phyloP scores from a whole-genome alignment of 2,888 invertebrate genomes.

The Cosmorhoe ocellata region DNA sequence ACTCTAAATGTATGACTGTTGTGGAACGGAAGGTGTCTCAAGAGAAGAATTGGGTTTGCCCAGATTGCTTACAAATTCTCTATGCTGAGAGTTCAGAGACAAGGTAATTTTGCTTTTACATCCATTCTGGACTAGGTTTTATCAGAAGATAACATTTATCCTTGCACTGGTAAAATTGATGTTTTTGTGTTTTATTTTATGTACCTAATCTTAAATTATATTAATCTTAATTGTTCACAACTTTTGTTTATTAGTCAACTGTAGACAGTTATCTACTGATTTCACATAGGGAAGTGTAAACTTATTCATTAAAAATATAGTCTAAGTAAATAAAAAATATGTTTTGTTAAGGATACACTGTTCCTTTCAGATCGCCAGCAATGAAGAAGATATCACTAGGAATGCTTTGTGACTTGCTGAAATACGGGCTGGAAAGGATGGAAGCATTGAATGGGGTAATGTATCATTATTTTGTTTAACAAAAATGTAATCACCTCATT shows the following conservation, averaged over 20 bases:
- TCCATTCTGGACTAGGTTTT: not conserved
- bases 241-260: too few relatives aligned
- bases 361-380: slow-evolving; percentile 81
- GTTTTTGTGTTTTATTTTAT: too few relatives aligned
- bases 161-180: too few relatives aligned
- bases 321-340: too few relatives aligned
- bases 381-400: slow-evolving; percentile 88
- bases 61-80: slow-evolving; percentile 90
- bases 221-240: too few relatives aligned
- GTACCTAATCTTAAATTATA: too few relatives aligned
- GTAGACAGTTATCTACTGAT: too few relatives aligned
- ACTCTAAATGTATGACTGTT: slow-evolving; percentile 87
- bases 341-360: not conserved
- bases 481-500: too few relatives aligned
- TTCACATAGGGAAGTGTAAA: too few relatives aligned
- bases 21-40: slow-evolving; percentile 66
- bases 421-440: slow-evolving; percentile 91
- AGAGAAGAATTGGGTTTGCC: slow-evolving; percentile 88
- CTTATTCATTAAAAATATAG: too few relatives aligned
- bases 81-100: slow-evolving; percentile 88
- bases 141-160: too few relatives aligned
- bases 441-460: slow-evolving; percentile 90
- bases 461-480: slow-evolving; percentile 4
- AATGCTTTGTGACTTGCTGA: slow-evolving; percentile 89
- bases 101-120: slow-evolving; percentile 67